These are phyloP conservation scores for Craseonycteris thonglongyai DNA, from an alignment of 2,113 vertebrate species.

Conservation along the genomic window DNA sequence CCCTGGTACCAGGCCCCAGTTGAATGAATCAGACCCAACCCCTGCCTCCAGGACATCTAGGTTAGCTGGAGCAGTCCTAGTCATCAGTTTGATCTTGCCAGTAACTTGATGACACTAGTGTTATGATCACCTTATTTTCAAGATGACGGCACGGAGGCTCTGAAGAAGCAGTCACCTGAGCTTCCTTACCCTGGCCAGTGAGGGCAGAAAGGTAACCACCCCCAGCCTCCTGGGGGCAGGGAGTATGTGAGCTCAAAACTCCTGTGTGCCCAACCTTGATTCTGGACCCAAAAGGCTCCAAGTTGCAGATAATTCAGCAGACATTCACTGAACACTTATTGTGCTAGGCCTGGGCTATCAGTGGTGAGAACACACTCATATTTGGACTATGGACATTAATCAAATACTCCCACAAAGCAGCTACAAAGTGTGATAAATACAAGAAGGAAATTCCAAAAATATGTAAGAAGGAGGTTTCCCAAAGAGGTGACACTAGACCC, in stretches of 20 bases:
- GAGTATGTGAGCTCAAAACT: neutral
- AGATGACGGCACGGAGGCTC: neutral
- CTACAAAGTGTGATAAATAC: neutral
- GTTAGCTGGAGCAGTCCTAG: neutral
- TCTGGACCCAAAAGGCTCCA: neutral
- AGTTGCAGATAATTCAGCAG: neutral
- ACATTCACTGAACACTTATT: neutral
- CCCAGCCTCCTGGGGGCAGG: neutral
- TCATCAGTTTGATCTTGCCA: conserved; percentile 12
- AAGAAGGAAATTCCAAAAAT: neutral
- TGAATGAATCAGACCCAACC: conserved; percentile 6
- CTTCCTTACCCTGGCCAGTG: neutral
- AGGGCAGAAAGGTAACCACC: neutral
- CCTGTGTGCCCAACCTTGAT: neutral
- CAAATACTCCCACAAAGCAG: neutral
- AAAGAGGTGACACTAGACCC: neutral
- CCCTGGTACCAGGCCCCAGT: neutral
- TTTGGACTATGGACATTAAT: neutral
- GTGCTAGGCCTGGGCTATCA: neutral
- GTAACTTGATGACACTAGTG: neutral
- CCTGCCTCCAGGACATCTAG: neutral
- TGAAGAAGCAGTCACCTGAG: neutral
- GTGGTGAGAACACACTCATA: neutral
- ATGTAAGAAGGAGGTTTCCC: neutral
- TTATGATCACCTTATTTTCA: conserved; percentile 40